phyloP scores from a whole-genome alignment of 2,888 invertebrate species.

The Chymomyza procnemis region DNA sequence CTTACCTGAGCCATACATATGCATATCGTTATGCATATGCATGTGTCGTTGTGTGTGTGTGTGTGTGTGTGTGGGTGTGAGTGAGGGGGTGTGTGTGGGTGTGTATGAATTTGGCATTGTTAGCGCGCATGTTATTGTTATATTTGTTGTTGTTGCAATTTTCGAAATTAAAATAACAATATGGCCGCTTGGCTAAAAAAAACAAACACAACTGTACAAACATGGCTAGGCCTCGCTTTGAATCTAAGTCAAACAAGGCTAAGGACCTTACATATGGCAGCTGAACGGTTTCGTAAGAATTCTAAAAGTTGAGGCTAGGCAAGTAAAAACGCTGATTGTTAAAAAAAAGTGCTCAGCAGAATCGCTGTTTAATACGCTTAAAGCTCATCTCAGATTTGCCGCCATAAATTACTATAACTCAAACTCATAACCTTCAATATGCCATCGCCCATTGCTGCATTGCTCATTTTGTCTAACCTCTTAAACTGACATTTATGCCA shows the following conservation, averaged over 20 bases:
- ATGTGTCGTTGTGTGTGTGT: constrained; percentile 7
- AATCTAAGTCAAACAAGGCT: background rate
- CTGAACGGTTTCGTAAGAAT: background rate
- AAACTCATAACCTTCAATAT: background rate
- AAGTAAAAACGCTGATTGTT: no score
- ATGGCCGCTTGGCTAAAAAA: background rate
- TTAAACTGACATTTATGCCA: constrained; percentile 61
- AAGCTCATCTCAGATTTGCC: no score
- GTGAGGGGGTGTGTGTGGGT: constrained; percentile 15
- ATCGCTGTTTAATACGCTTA: no score
- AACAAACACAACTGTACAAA: constrained; percentile 50
- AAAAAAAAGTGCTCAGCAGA: no score
- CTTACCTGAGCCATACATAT: constrained; percentile 26
- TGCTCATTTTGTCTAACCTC: constrained; percentile 10
- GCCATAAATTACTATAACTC: no score
- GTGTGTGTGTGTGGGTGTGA: constrained; percentile 22
- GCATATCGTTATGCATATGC: constrained; percentile 35
- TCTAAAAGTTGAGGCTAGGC: no score
- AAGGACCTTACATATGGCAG: background rate
- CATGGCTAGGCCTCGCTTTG: background rate
- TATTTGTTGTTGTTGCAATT: constrained; percentile 64
- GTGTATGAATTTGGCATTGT: constrained; percentile 22
- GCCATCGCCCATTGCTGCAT: background rate
- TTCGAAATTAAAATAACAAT: constrained; percentile 67
- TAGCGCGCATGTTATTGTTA: constrained; percentile 53